phyloP scores from a whole-genome alignment of 2,113 vertebrate species.

The Prionailurus bengalensis region DNA sequence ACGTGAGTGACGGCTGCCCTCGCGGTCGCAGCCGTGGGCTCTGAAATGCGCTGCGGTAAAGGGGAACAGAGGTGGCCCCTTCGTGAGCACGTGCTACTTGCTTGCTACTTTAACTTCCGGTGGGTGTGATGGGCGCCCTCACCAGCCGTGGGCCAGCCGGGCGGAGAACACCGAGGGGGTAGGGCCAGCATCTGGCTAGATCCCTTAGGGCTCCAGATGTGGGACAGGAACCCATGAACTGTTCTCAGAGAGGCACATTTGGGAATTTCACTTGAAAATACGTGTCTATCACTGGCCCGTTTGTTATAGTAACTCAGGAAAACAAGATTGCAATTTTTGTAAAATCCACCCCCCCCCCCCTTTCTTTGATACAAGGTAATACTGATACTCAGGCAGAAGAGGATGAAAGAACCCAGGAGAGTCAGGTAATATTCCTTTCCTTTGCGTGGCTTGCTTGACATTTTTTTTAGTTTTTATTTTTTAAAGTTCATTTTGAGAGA shows the following conservation, averaged over 20 bases:
- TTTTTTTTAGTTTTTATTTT: no score
- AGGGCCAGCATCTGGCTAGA: neutral
- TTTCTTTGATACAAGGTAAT: constrained; percentile 88
- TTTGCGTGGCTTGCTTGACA: neutral
- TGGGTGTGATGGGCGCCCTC: fast-evolving
- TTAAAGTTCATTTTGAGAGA: no score
- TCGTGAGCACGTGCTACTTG: fast-evolving
- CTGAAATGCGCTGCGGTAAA: fast-evolving
- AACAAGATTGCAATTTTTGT: neutral
- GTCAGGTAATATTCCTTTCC: constrained; percentile 89
- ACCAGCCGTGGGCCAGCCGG: neutral
- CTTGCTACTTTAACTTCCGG: no score
- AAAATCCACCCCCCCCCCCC: neutral
- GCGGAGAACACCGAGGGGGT: neutral
- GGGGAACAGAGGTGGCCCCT: neutral
- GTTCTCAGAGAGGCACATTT: neutral
- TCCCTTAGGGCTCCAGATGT: fast-evolving
- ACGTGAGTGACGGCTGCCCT: fast-evolving
- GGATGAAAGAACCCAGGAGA: constrained; percentile 93
- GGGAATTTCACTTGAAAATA: no score
- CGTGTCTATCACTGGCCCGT: neutral
- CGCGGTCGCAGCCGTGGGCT: fast-evolving
- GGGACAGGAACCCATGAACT: fast-evolving
- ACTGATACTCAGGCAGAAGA: constrained; percentile 88
- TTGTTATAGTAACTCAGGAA: neutral